These are phyloP conservation scores for Pteruthius melanotis DNA, from an alignment of 2,113 vertebrate genomes.

Conservation along the genomic window DNA sequence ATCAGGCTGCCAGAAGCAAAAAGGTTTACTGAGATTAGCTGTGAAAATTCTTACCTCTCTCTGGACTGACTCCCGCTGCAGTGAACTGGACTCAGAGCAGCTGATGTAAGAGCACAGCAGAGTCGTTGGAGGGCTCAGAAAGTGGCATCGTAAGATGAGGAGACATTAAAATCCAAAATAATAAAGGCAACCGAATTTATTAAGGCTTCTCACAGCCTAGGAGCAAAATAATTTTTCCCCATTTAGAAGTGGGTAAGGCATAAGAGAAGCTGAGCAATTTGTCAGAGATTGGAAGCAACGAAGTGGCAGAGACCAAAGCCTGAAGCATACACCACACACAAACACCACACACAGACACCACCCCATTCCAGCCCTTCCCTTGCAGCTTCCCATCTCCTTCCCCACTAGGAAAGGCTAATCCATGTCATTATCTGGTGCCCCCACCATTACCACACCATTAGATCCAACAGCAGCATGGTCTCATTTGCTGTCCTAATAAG, in stretches of 20 bases:
- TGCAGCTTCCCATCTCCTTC: not conserved
- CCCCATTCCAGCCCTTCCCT: not conserved
- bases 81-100: not conserved
- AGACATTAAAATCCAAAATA: constrained; percentile 3
- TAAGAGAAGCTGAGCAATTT: not conserved
- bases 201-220: not conserved
- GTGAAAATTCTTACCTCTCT: not conserved
- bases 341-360: not conserved
- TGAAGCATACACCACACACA: not conserved
- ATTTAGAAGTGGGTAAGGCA: not conserved
- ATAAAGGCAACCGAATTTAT: not conserved
- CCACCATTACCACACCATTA: not conserved
- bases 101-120: not conserved
- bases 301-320: not conserved
- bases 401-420: not conserved
- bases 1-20: not conserved
- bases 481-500: not conserved
- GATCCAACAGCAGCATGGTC: not conserved
- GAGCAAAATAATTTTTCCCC: not conserved
- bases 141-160: not conserved
- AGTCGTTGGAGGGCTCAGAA: not conserved
- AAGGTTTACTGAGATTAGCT: not conserved
- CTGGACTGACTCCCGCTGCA: not conserved
- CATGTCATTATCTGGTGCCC: not conserved
- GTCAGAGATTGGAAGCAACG: not conserved